Evolutionary conservation across 37 sponge, comb jelly and placozoan genomes (phyloP).

Genomic region (Crambe crambe): DNA sequence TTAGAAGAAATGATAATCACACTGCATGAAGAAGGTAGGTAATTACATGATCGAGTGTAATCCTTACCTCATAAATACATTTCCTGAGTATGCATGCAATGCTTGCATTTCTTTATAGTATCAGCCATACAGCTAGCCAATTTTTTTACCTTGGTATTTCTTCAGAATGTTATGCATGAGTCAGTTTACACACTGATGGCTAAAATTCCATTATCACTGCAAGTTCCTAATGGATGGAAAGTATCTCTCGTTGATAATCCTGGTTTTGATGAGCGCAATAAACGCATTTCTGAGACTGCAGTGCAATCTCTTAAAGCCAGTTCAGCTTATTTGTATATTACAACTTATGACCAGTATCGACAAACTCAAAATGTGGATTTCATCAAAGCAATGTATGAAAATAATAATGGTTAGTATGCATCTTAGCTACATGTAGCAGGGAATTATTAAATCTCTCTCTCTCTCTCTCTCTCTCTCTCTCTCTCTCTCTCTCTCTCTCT

Average conservation of each 20-base stretch:
- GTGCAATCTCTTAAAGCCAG: background rate
- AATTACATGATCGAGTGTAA: too few species aligned
- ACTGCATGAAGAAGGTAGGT: too few species aligned
- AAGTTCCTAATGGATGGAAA: background rate
- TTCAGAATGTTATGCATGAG: too few species aligned
- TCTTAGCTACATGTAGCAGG: background rate
- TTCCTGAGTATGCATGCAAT: too few species aligned
- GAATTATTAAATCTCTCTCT: too few species aligned
- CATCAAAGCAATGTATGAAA: background rate
- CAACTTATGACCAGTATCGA: background rate
- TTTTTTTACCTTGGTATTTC: too few species aligned
- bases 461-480: too few species aligned
- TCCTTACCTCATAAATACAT: too few species aligned
- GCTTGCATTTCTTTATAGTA: too few species aligned
- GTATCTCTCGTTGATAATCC: background rate
- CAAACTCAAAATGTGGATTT: background rate
- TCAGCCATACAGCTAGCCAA: too few species aligned
- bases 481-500: too few species aligned
- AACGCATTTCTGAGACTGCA: background rate
- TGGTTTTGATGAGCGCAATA: background rate
- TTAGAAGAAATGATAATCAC: too few species aligned
- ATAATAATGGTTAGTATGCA: background rate
- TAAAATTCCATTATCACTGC: background rate
- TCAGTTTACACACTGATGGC: background rate
- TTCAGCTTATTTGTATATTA: background rate